phyloP scores from a whole-genome alignment of 2,888 invertebrate genomes.

The Vandiemenella viatica region DNA sequence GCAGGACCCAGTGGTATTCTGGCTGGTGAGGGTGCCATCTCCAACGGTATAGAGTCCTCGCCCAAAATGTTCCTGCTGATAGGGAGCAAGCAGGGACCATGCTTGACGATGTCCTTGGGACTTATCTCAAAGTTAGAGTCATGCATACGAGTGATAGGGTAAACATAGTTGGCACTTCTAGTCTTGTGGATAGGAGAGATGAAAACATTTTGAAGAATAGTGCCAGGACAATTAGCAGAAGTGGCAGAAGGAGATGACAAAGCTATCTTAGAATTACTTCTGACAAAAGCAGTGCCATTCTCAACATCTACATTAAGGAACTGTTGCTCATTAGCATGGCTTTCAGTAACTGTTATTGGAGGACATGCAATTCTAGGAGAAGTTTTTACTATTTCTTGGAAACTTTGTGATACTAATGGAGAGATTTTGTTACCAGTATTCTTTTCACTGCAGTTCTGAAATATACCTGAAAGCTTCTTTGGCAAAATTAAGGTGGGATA shows the following conservation, averaged over 20 bases:
- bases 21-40: conserved; percentile 39
- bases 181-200: conserved; percentile 17
- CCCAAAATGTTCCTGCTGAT: conserved; percentile 23
- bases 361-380: no score
- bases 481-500: no score
- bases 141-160: conserved; percentile 3
- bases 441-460: no score
- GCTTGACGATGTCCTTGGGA: conserved; percentile 11
- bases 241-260: not conserved
- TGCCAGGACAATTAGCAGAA: not conserved
- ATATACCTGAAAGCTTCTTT: no score
- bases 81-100: conserved; percentile 29
- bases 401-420: no score
- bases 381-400: no score
- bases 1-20: conserved; percentile 29
- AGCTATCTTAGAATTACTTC: conserved; percentile 2
- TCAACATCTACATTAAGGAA: no score
- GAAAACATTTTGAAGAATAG: not conserved
- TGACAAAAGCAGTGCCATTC: conserved; percentile 3
- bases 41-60: no score
- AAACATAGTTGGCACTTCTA: conserved; percentile 13
- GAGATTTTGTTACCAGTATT: no score
- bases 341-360: no score
- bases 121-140: conserved; percentile 4
- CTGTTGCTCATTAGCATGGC: no score